Evolutionary conservation across 2,113 vertebrate genomes (phyloP).

Genomic region (Falco punctatus): DNA sequence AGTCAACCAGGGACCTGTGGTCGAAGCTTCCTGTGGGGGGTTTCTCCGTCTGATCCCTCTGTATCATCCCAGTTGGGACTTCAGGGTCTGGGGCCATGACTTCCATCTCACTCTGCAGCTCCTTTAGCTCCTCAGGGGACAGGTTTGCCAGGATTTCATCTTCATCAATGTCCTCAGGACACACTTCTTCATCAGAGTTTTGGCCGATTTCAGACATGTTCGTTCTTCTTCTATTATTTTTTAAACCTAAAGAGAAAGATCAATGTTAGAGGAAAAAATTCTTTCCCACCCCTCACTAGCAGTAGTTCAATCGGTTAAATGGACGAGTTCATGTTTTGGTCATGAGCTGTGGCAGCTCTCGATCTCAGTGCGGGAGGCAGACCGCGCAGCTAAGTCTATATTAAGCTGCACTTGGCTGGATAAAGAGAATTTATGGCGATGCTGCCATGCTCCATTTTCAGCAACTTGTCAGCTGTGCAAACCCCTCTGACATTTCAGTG

Average conservation of each 20-base stretch:
- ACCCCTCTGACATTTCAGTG: constrained; percentile 84
- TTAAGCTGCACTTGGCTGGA: constrained; percentile 84
- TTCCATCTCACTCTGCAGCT: constrained; percentile 95
- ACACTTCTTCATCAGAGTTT: constrained; percentile 65
- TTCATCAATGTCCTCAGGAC: constrained; percentile 84
- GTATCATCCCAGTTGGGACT: constrained; percentile 91
- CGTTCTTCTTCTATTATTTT: not conserved
- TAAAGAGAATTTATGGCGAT: constrained; percentile 85
- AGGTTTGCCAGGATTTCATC: constrained; percentile 93
- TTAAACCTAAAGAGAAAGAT: constrained; percentile 1
- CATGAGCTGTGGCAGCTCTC: constrained; percentile 12
- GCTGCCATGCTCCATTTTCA: constrained; percentile 74
- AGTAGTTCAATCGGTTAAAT: not conserved
- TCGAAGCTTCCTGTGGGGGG: constrained; percentile 88
- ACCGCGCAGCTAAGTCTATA: constrained; percentile 79
- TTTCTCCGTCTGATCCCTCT: constrained; percentile 93
- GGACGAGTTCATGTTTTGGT: not conserved
- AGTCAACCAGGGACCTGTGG: constrained; percentile 92
- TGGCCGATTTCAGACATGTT: constrained; percentile 73
- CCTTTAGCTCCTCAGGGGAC: constrained; percentile 90
- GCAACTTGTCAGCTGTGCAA: constrained; percentile 85
- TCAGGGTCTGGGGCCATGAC: constrained; percentile 90
- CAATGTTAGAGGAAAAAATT: not conserved
- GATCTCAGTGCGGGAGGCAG: not conserved
- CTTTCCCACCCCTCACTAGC: accelerated